Evolutionary conservation across 2,797 vertebrate species (phyloP).

Genomic region (Pseudochirops cupreus): DNA sequence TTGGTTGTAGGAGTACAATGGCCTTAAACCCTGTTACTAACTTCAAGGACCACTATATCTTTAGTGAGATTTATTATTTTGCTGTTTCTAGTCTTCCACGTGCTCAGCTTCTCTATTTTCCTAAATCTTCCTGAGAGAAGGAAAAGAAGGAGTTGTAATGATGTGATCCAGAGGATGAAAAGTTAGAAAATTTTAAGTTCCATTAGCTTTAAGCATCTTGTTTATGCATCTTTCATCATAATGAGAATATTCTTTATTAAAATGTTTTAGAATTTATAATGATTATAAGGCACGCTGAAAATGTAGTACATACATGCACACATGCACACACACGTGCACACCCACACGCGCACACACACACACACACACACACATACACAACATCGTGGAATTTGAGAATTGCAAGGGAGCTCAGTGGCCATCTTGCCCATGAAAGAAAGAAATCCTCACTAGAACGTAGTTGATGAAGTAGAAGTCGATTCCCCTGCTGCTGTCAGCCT

Average conservation of each 20-base stretch:
- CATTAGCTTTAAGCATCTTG: slow-evolving; percentile 11
- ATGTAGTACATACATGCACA: neutral
- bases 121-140: neutral
- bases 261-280: slow-evolving; percentile 31
- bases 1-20: neutral
- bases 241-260: slow-evolving; percentile 13
- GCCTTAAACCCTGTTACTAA: neutral
- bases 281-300: slow-evolving; percentile 26
- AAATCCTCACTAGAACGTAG: neutral
- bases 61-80: neutral
- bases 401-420: neutral
- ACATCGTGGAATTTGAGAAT: neutral
- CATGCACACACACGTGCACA: too few species aligned
- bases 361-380: neutral
- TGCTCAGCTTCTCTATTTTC: slow-evolving; percentile 21
- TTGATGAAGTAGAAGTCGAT: neutral
- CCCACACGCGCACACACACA: neutral
- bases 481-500: neutral
- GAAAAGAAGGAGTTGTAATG: slow-evolving; percentile 20
- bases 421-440: neutral
- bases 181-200: slow-evolving; percentile 28
- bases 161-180: neutral
- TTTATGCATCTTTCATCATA: slow-evolving; percentile 20
- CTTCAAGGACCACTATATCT: neutral
- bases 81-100: neutral